phyloP scores from a whole-genome alignment of 1,140 invertebrate species.

The Zaprionus gabonicus region DNA sequence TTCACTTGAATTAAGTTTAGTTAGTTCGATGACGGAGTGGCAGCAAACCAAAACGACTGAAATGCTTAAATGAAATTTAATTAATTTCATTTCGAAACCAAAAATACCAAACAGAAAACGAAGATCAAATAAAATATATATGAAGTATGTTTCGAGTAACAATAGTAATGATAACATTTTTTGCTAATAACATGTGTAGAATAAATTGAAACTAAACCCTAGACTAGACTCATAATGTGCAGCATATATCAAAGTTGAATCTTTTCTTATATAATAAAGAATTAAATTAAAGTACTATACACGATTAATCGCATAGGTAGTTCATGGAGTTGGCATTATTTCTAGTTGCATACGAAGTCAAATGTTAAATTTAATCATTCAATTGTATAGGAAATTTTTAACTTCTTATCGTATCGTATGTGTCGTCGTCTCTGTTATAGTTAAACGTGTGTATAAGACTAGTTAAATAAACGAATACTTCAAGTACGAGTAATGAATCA shows the following conservation, averaged over 20 bases:
- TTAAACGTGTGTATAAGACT: constrained; percentile 39
- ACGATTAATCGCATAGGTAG: constrained; percentile 32
- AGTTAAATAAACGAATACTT: constrained; percentile 36
- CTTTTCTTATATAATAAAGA: no score
- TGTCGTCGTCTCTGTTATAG: constrained; percentile 61
- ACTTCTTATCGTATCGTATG: constrained; percentile 52
- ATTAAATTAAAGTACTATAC: constrained; percentile 11
- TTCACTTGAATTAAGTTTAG: constrained; percentile 30
- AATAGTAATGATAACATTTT: constrained; percentile 51
- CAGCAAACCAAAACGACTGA: constrained; percentile 66
- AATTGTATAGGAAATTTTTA: constrained; percentile 67
- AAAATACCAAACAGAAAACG: constrained; percentile 42
- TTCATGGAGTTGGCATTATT: constrained; percentile 59
- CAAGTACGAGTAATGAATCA: constrained; percentile 42
- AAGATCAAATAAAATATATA: constrained; percentile 44
- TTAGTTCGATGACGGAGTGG: constrained; percentile 27
- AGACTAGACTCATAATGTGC: constrained; percentile 22
- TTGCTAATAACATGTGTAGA: constrained; percentile 66
- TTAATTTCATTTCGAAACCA: constrained; percentile 67
- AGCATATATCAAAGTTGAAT: constrained; percentile 67
- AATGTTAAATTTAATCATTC: constrained; percentile 68
- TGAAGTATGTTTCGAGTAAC: constrained; percentile 51
- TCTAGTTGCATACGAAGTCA: constrained; percentile 54
- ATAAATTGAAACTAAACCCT: constrained; percentile 30
- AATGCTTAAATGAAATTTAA: constrained; percentile 71